Percentiles rank a stretch among this genome's conserved stretches.
These are phyloP conservation scores for Danaus plexippus DNA, from an alignment of 1,140 invertebrate species.

Conservation along the genomic window DNA sequence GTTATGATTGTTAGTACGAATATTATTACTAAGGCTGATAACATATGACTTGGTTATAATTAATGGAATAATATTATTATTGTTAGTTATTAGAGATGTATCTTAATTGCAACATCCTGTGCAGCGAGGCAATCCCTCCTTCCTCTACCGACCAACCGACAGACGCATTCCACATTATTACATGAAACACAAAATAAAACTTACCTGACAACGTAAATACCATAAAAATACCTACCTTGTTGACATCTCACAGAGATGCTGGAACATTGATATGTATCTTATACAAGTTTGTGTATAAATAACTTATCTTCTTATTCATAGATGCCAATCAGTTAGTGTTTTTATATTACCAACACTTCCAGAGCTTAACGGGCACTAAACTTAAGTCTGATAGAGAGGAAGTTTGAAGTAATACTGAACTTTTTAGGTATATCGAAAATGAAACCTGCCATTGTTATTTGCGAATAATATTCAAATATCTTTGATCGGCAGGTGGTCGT, in stretches of 20 bases:
- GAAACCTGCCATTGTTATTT: conserved; percentile 42
- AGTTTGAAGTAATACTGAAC: conserved; percentile 23
- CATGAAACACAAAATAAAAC: conserved; percentile 61
- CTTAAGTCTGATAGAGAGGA: conserved; percentile 17
- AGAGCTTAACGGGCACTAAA: neutral
- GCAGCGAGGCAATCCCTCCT: conserved; percentile 35
- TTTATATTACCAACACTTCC: conserved; percentile 2
- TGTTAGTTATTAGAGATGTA: no score
- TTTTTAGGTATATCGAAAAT: conserved; percentile 36
- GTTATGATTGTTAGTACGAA: no score
- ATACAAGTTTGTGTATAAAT: neutral
- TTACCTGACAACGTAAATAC: conserved; percentile 56
- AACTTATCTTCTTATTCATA: conserved; percentile 1
- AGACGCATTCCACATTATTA: conserved; percentile 59
- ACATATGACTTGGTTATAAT: no score
- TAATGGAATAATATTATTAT: no score
- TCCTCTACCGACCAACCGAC: conserved; percentile 30
- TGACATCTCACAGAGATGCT: conserved; percentile 45
- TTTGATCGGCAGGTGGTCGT: conserved; percentile 55
- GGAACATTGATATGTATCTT: conserved; percentile 30
- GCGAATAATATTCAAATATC: conserved; percentile 65
- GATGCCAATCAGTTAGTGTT: neutral
- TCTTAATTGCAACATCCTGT: conserved; percentile 31
- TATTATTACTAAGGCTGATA: no score
- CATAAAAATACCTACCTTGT: conserved; percentile 44